These are phyloP conservation scores for Chanos chanos DNA, from an alignment of 2,797 vertebrate genomes.

Conservation along the genomic window DNA sequence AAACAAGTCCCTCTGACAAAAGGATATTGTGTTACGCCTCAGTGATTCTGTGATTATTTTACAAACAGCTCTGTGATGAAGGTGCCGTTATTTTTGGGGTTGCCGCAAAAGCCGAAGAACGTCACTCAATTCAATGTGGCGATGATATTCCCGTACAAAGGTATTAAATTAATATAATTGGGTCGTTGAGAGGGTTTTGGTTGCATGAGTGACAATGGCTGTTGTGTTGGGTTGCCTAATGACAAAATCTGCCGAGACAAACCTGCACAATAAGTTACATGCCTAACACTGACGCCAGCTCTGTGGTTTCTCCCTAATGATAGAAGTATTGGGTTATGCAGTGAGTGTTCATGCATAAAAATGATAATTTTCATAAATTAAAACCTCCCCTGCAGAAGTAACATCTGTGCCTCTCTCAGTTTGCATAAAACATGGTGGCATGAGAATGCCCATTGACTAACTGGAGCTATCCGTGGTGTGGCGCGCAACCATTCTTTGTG, in stretches of 20 bases:
- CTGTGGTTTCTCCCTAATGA: constrained; percentile 77
- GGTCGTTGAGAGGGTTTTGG: constrained; percentile 46
- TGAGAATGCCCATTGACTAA: constrained; percentile 71
- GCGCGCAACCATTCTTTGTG: constrained; percentile 51
- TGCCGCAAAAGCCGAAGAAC: constrained; percentile 7
- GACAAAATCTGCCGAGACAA: constrained; percentile 74
- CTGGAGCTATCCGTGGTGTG: constrained; percentile 68
- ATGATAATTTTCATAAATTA: constrained; percentile 95
- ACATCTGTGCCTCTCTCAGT: constrained; percentile 82
- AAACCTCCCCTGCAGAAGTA: constrained; percentile 87
- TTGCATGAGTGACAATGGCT: constrained; percentile 46
- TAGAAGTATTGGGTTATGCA: constrained; percentile 78
- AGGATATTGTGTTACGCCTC: too few relatives aligned
- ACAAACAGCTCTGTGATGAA: constrained; percentile 18
- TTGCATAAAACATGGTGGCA: constrained; percentile 87
- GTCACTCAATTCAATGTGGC: constrained; percentile 12
- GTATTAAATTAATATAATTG: constrained; percentile 40
- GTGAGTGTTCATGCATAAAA: constrained; percentile 88
- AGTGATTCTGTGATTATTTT: constrained; percentile 22
- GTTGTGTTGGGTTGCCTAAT: too few relatives aligned
- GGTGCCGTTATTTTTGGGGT: background rate
- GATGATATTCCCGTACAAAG: constrained; percentile 8
- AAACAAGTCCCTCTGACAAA: too few relatives aligned
- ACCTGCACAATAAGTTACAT: constrained; percentile 78
- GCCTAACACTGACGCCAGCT: constrained; percentile 74